Conservation (phyloP, 2,888 invertebrate species). For the Brachyopa scutellaris region DNA sequence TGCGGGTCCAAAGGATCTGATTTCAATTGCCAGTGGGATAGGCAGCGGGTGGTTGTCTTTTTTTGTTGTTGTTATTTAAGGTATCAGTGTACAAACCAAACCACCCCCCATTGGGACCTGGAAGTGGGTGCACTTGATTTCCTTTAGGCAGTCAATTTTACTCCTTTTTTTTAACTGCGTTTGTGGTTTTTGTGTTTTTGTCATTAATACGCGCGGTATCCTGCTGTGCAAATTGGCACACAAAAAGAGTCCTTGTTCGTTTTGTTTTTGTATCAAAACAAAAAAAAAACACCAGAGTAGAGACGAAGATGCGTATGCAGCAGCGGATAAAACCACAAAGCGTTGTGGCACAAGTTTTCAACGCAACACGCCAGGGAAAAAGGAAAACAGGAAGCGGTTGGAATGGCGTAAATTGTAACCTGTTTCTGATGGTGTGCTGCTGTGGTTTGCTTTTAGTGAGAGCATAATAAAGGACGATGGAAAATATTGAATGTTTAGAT, state of each 20-base stretch:
- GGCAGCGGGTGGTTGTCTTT: slow-evolving; percentile 39
- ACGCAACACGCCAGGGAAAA: slow-evolving; percentile 52
- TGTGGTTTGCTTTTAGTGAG: slow-evolving; percentile 15
- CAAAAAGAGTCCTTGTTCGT: slow-evolving; percentile 21
- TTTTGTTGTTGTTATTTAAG: too few relatives aligned
- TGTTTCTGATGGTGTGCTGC: slow-evolving; percentile 31
- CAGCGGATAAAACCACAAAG: slow-evolving; percentile 43
- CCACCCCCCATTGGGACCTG: too few relatives aligned
- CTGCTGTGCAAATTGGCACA: slow-evolving; percentile 49
- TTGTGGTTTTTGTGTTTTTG: slow-evolving; percentile 68
- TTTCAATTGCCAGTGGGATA: too few relatives aligned
- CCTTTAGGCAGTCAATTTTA: too few relatives aligned
- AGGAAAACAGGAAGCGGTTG: slow-evolving; percentile 56
- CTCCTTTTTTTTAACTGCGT: slow-evolving; percentile 22
- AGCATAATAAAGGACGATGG: slow-evolving; percentile 2
- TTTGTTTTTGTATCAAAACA: too few relatives aligned
- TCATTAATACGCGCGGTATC: slow-evolving; percentile 67
- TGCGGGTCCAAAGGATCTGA: slow-evolving; percentile 50
- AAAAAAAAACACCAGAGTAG: slow-evolving; percentile 26
- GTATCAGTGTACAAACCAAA: too few relatives aligned
- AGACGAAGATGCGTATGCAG: slow-evolving; percentile 54
- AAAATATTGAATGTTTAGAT: slow-evolving; percentile 66
- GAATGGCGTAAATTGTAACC: slow-evolving; percentile 38
- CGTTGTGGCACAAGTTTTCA: slow-evolving; percentile 54
- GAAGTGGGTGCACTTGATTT: slow-evolving; percentile 50